Base-by-base conservation (phyloP, 2,113 vertebrate genomes). In the Vanacampus margaritifer region DNA sequence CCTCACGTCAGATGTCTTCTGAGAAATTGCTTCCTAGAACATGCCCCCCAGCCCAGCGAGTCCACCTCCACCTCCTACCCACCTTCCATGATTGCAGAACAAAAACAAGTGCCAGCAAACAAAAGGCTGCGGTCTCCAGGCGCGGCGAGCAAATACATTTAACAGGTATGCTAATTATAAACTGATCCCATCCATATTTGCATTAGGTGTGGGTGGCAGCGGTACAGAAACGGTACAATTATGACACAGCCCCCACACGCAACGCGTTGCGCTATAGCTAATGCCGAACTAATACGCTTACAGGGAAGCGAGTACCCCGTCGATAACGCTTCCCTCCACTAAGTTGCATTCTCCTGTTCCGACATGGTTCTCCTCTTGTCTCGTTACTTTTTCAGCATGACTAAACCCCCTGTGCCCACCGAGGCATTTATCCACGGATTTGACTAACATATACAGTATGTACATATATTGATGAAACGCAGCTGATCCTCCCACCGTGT, bases 141-240 rank as follows among this genome's bases (percentile, higher is more conserved):
- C 67, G 77, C 80, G 74, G 73, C 65, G 36, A 71, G 75, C 80
- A 80, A 83, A 82, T 76, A 71, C 70, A 74, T 87, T 80, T 78
- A 90, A 79, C 85, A 79, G 83, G 77, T 85, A 86, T 84, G 84
- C 78, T 86, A 85, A 85, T 86, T 84, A 79, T 70, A 65, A 84
- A 75, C 79, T 76, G 83, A 86, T 88, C 70, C 19, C 72, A 78
- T 84, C 71, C 77, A 76, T 72, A 79, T 85, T 87, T 87, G 77
- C 83, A 79, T 58, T 70, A 75, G 75, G 74, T 79, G 84, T 87
- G 85, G 85, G 88, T 73, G 81, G 83, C 76, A 68, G 76, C 56
- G 63, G 73, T 41, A 86, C 68, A 21, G 65, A 69, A 81, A 86
- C 70, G 71, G 69, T 50, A 74, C 78, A 86, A 76, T 83, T 78